Base-by-base conservation (phyloP, 2,888 invertebrate genomes). In the Bellardia pandia region DNA sequence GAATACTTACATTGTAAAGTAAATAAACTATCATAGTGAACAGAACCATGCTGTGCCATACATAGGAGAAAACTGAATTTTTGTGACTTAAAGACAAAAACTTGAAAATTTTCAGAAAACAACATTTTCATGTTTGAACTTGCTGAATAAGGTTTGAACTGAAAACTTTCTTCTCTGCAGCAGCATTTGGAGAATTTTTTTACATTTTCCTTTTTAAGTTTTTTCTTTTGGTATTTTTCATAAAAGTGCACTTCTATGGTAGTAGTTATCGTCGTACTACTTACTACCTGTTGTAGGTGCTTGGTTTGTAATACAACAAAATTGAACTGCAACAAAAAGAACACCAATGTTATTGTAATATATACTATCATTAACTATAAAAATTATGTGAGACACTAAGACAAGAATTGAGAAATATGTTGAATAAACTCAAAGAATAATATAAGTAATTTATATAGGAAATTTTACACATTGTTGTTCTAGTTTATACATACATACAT, bases 261-360 rank as follows among this genome's bases (percentile, higher is more conserved):
- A 64, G 62, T 64, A 64, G 62, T 64, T 64, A 64, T n/a, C 3
- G 37, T 40, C 16, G 56, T 71, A 40, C 1, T 71, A 68, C 45
- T 23, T 68, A 68, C 8, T 71, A 71, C 16, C 71, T 71, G 6
- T 40, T 40, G 30, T 71, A 40, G 56, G 40, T 40, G 13, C 40
- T 40, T 71, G 56, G 37, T 40, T 56, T 71, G 37, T 71, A 56
- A 56, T 40, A 56, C 11, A 23, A 56, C 33, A 58, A 30, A 30
- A 23, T 11, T 58, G 9, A 58, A 30, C 11, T 30, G 30, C 13
- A 30, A 11, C 11, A 33, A 58, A 58, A 58, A 58, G 3, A 58
- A 13, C 13, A 56, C 5, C 7, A 58, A 33, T 13, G 30, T 58
- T 23, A 56, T 58, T 58, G 23, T 30, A 58, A 30, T 13, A 33